phyloP scores from a whole-genome alignment of 2,797 vertebrate genomes.

The Harpagifer antarcticus region DNA sequence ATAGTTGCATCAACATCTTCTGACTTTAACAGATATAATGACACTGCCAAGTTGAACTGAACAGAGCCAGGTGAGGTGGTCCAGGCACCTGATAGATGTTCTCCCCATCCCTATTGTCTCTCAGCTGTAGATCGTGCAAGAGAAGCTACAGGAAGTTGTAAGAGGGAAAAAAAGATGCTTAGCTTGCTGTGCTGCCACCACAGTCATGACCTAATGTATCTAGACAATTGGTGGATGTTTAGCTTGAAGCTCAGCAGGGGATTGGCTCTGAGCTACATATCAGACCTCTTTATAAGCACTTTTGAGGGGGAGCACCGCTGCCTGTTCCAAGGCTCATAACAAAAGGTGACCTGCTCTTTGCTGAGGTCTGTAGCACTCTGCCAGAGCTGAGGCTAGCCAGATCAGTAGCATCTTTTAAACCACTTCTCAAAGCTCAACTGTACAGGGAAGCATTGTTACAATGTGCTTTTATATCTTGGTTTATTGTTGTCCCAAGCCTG shows the following conservation, averaged over 20 bases:
- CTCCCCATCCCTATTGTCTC: background rate
- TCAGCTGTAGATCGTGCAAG: slow-evolving; percentile 17
- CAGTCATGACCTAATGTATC: slow-evolving; percentile 45
- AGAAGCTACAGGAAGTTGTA: slow-evolving; percentile 43
- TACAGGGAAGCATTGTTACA: slow-evolving; percentile 44
- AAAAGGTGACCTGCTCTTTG: slow-evolving; percentile 49
- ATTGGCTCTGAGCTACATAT: slow-evolving; percentile 53
- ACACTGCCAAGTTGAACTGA: background rate
- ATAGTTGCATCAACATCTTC: background rate
- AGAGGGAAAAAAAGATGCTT: background rate
- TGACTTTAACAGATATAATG: background rate
- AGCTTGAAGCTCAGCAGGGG: slow-evolving; percentile 57
- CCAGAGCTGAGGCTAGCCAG: slow-evolving; percentile 43
- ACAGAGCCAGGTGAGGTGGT: background rate
- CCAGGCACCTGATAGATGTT: slow-evolving; percentile 25
- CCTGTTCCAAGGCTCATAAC: slow-evolving; percentile 40
- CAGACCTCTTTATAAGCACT: slow-evolving; percentile 53
- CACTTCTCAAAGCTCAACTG: slow-evolving; percentile 27
- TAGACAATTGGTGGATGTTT: slow-evolving; percentile 63
- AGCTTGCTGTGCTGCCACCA: slow-evolving; percentile 29
- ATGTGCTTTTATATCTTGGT: slow-evolving; percentile 37
- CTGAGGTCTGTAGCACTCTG: slow-evolving; percentile 34
- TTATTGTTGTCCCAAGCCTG: slow-evolving; percentile 28
- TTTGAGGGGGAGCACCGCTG: slow-evolving; percentile 30
- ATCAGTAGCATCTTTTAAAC: slow-evolving; percentile 53